Percentiles rank a stretch among this genome's conserved stretches.
Conservation (phyloP, 2,113 vertebrate genomes). For the Bambusicola thoracicus region DNA sequence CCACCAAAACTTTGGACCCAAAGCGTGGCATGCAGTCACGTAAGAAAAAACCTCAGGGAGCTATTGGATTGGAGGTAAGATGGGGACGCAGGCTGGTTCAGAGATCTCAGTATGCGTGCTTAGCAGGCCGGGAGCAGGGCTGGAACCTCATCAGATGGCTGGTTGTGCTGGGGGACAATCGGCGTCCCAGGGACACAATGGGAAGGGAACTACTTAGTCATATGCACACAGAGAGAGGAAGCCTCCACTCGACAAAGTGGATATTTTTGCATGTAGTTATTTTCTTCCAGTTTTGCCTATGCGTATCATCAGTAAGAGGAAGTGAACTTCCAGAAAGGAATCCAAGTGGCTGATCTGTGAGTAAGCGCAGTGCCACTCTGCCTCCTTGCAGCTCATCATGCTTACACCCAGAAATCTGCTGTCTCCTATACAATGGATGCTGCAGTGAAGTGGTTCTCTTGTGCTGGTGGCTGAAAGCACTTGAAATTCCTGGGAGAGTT, state of each 20-base stretch:
- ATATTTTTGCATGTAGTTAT: not conserved
- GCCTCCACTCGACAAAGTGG: conserved; percentile 34
- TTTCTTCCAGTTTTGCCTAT: not conserved
- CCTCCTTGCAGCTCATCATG: not conserved
- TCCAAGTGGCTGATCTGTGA: not conserved
- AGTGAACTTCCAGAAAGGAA: not conserved
- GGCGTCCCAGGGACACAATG: not conserved
- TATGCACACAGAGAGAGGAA: conserved; percentile 42
- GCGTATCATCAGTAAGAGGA: not conserved
- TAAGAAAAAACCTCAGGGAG: conserved; percentile 1
- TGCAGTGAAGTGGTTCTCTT: not conserved
- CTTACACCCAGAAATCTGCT: rapidly evolving
- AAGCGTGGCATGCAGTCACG: not conserved
- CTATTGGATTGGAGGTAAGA: not conserved
- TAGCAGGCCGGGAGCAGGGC: conserved; percentile 3
- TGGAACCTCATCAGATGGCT: not conserved
- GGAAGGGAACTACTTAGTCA: not conserved
- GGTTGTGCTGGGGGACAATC: not conserved
- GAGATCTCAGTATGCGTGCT: not conserved
- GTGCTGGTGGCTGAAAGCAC: not conserved
- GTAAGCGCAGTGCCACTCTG: not conserved
- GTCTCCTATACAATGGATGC: not conserved
- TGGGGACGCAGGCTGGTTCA: not conserved
- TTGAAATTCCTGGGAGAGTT: not conserved
- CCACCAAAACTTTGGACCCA: not conserved